Evolutionary conservation across 2,113 vertebrate species (phyloP), one percentile per base, ranked within the genome.

Genomic region (Pseudorasbora parva): DNA sequence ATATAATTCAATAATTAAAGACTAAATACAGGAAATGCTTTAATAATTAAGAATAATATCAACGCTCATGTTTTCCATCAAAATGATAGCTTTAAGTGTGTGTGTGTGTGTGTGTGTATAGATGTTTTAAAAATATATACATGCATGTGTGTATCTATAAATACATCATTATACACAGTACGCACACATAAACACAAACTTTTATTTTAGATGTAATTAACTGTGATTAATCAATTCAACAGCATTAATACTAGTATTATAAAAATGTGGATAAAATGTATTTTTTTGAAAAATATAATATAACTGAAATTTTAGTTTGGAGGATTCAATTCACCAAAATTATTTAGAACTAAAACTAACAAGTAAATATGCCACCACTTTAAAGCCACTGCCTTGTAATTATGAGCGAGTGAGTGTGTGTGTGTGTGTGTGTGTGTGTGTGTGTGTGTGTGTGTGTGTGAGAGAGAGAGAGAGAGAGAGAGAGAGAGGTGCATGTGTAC

Each of bases 401-500:
- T 51, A 73, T 17, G 43, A 69, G 77, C n/a, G 78, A 3, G 45
- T 1, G 51, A 51, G 43, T n/a, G 64, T 1, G 47, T 7, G 37
- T 7, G 43, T 69, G 77, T n/a, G 78, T 0, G 43, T 1, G 51
- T 45, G 77, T 54, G 83, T n/a, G 45, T 1, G 51, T 45, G 43
- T n/a, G 64, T 1, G 47, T 7, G 37, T 7, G 43, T 69, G 77
- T n/a, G 78, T 0, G 43, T 1, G 51, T 45, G 77, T 54, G 83
- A 64, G 12, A 66, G 41, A 25, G 33, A 17, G 17, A 47, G 69
- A 45, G 64, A 11, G 64, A 41, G 85, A 68, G 21, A 64, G 49
- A 86, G 59, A 88, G 43, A 30, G 64, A 1, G 47, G 81, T 45
- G 12, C 87, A 82, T 87, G 81, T 85, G 90, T 91, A 89, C 90